Evolutionary conservation across 2,797 vertebrate species (phyloP), one percentile per base, ranked within the genome.

Genomic region (Urophycis tenuis): DNA sequence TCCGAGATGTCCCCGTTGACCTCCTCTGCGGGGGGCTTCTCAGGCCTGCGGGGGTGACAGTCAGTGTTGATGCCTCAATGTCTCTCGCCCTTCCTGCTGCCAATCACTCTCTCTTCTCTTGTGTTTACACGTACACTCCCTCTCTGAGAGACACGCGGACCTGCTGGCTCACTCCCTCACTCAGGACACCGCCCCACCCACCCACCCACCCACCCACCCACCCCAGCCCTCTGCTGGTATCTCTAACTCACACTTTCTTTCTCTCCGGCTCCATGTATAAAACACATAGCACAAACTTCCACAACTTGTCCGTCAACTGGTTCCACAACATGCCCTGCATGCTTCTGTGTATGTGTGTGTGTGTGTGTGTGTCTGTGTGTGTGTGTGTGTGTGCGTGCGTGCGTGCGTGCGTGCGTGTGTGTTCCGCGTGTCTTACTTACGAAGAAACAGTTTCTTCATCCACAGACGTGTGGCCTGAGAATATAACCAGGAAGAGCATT

Each of bases 351-450:
- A 19, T 53, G 45, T 53, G 17, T 25, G n/a, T 45, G 15, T 17
- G 1, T 45, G 41, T 25, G 34, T 34, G 31, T 25, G 35, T 39
- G 35, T 29, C 2, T 73, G 36, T 1, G 7, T 67, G 83, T 84
- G 77, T 81, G 74, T 83, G 39, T 72, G 9, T 73, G 12, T 77
- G 35, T 78, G 39, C 22, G 35, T 25, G 45, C 73, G 36, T 1
- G 7, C 60, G 83, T 84, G 77, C 80, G 74, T 83, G 39, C 71
- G 9, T 73, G 12, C 76, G 35, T 78, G 45, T 77, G 71, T 73
- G 15, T 69, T 78, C 5, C 71, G 72, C n/a, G n/a, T n/a, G n/a
- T 60, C 36, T 5, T 78, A 91, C 92, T 90, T 78, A 93, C 92
- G 1, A 71, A 22, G n/a, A 41, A 72, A 14, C 71, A 2, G 32